These are phyloP conservation scores for Unio pictorum DNA, from an alignment of 2,888 invertebrate species.

Conservation along the genomic window DNA sequence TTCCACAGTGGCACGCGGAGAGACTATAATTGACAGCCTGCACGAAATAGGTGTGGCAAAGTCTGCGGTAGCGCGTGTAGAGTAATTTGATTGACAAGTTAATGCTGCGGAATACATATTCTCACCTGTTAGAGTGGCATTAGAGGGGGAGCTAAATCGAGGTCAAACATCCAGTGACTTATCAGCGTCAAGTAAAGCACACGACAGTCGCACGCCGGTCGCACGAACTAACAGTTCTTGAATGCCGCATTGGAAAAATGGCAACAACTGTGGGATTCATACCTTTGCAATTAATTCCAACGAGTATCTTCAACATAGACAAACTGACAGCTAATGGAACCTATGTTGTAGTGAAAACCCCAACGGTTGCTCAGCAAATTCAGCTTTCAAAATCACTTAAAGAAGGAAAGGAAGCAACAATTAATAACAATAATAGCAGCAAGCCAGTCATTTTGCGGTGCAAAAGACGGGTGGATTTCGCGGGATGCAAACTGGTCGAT, in stretches of 20 bases:
- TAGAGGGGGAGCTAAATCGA: conserved; percentile 16
- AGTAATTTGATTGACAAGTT: conserved; percentile 29
- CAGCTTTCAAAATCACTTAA: conserved; percentile 49
- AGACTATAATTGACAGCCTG: conserved; percentile 23
- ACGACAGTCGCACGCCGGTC: conserved; percentile 43
- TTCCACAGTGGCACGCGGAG: conserved; percentile 25
- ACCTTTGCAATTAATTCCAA: conserved; percentile 44
- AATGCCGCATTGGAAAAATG: conserved; percentile 20
- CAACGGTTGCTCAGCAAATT: conserved; percentile 61
- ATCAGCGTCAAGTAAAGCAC: conserved; percentile 31
- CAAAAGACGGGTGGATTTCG: conserved; percentile 63
- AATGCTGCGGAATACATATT: conserved; percentile 22
- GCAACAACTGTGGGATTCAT: conserved; percentile 49
- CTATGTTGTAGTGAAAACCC: conserved; percentile 53
- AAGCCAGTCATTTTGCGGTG: conserved; percentile 61
- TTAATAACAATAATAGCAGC: conserved; percentile 18
- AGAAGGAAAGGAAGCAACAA: conserved; percentile 34
- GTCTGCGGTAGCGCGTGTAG: conserved; percentile 28
- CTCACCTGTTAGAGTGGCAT: conserved; percentile 36
- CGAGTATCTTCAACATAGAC: conserved; percentile 29
- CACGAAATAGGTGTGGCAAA: conserved; percentile 29
- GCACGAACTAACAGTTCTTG: conserved; percentile 20
- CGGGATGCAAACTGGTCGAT: conserved; percentile 54
- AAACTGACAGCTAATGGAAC: conserved; percentile 52
- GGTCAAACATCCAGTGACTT: conserved; percentile 31